A percentile compares a stretch with the other conserved stretches of the same genome.
These are phyloP conservation scores for Leptosomus discolor DNA, from an alignment of 2,113 vertebrate species.

Conservation along the genomic window DNA sequence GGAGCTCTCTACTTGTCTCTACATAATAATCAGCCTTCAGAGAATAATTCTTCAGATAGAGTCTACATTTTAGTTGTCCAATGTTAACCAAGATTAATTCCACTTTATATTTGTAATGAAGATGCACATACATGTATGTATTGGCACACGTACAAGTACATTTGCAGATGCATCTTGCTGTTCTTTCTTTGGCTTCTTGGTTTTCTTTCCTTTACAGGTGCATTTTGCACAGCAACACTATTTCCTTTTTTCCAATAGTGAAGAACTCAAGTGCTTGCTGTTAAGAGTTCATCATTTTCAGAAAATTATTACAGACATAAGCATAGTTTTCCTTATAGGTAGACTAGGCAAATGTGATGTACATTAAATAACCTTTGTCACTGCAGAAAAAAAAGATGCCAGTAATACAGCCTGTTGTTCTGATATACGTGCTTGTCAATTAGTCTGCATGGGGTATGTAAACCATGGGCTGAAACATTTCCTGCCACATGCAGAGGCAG, in stretches of 20 bases:
- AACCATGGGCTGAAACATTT: neutral
- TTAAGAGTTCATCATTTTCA: neutral
- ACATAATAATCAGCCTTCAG: neutral
- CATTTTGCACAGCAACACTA: neutral
- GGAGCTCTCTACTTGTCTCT: neutral
- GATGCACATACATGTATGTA: fast-evolving
- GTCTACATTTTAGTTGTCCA: neutral
- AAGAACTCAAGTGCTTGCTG: neutral
- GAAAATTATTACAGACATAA: neutral
- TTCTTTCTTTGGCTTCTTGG: neutral
- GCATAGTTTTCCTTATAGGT: neutral
- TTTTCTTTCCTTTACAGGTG: neutral
- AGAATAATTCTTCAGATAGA: neutral
- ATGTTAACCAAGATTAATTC: neutral
- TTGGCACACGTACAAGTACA: neutral
- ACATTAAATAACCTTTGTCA: neutral
- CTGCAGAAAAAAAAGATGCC: neutral
- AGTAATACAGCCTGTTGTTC: neutral
- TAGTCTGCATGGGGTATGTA: neutral
- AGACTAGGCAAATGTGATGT: neutral
- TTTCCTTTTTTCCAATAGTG: neutral
- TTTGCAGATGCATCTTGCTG: neutral
- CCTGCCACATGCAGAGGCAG: neutral
- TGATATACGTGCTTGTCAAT: neutral
- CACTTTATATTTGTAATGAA: neutral